These are phyloP conservation scores for Cotesia chilonis DNA, from an alignment of 1,140 invertebrate species.

Conservation along the genomic window DNA sequence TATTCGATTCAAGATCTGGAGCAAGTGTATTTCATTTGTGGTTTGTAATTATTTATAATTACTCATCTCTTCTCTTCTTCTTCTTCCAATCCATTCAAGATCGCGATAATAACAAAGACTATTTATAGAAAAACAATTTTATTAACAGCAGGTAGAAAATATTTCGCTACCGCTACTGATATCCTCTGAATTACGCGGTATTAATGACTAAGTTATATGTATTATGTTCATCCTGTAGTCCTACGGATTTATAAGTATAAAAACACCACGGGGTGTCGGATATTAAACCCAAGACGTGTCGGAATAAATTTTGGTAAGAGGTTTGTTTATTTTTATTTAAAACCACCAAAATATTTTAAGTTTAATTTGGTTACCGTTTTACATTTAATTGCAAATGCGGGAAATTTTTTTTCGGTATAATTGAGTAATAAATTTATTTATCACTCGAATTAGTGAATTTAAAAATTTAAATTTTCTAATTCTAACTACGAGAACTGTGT, in stretches of 20 bases:
- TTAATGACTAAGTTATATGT: conserved; percentile 18
- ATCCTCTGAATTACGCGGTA: conserved; percentile 31
- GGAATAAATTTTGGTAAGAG: conserved; percentile 13
- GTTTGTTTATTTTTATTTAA: neutral
- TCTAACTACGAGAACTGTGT: too few species aligned
- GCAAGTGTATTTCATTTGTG: too few species aligned
- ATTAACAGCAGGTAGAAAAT: conserved; percentile 16
- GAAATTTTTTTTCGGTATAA: too few species aligned
- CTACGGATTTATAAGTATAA: conserved; percentile 7
- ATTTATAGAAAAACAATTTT: neutral
- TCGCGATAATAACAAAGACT: neutral
- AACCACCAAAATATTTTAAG: conserved; percentile 37
- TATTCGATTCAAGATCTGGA: too few species aligned
- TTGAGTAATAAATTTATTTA: too few species aligned
- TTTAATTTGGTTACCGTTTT: conserved; percentile 14
- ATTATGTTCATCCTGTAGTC: neutral
- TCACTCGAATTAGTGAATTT: too few species aligned
- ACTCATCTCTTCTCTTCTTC: too few species aligned
- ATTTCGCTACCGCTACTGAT: conserved; percentile 16
- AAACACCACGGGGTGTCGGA: conserved; percentile 14
- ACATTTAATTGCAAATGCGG: too few species aligned
- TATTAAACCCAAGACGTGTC: conserved; percentile 9
- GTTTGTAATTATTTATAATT: too few species aligned
- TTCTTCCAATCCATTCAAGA: neutral
- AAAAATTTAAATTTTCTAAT: too few species aligned